Evolutionary conservation across 92 coral and sea anemone genomes (phyloP), one percentile per base, ranked within the genome.

Genomic region (Porites evermanni): DNA sequence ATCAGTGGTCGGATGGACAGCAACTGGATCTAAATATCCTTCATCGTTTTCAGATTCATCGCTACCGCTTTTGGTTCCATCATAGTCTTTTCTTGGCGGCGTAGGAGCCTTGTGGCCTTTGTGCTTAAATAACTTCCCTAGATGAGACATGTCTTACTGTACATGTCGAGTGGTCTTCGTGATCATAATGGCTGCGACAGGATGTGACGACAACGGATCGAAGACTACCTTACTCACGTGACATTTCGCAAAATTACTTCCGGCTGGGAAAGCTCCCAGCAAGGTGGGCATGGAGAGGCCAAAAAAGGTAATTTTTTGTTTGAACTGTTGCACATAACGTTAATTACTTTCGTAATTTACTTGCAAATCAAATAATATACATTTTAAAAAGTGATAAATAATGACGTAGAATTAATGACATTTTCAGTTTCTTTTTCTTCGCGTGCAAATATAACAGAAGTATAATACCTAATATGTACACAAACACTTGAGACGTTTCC

Each of bases 21-120:
- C 79, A 1, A 97, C 70, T 20, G 99, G 99, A 74, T 97, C 99
- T 72, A 91, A 82, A 66, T 97, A 97, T 19, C 93, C 79, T 20
- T 89, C 98, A 7, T 95, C 98, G 53, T 87, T 88, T 16, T 88
- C 92, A 19, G 89, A 91, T 17, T 92, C 91, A 2, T 83, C 74
- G 20, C 89, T 94, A 17, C 81, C 67, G 83, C 93, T 91, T 12
- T 87, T 83, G 26, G 84, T 64, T 12, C 74, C 92, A 5, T 94
- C 98, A 70, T 92, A 93, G 80, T 94, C 98, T 74, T 87, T 90
- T 81, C 91, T 84, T 8, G 98, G 95, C 38, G 93, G 86, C 54
- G 80, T 92, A 14, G 98, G 98, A 65, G 98, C 94, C 75, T 86
- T 94, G 74, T 70, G 79, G 18, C 87, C 92, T 56, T 56, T 56